Evolutionary conservation across 2,888 invertebrate species (phyloP).

Genomic region (Apodemia mormo): DNA sequence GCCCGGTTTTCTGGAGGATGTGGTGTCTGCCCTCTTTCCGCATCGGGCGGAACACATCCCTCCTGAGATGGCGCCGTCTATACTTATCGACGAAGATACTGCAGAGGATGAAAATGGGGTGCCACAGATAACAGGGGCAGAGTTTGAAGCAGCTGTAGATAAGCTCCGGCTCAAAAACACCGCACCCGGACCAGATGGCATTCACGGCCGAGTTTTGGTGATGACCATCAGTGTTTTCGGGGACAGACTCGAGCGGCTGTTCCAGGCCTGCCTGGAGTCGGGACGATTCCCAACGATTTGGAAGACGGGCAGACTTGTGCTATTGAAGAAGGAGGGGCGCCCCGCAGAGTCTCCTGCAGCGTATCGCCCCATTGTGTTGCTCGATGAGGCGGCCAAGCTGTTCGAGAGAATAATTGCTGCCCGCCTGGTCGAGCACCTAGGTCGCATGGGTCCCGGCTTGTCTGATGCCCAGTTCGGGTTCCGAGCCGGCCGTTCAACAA

Average conservation of each 20-base stretch:
- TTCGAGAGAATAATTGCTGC: background rate
- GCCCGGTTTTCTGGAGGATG: too few relatives aligned
- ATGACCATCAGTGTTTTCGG: background rate
- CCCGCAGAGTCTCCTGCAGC: background rate
- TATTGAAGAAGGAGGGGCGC: background rate
- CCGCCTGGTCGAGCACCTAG: background rate
- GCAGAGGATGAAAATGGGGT: too few relatives aligned
- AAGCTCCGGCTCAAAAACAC: background rate
- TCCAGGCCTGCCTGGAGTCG: too few relatives aligned
- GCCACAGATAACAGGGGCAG: background rate
- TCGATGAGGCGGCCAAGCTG: background rate
- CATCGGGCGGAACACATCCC: too few relatives aligned
- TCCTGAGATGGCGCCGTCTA: too few relatives aligned
- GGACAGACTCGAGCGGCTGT: too few relatives aligned
- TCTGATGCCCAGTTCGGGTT: too few relatives aligned
- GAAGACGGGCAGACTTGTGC: background rate
- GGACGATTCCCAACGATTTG: background rate
- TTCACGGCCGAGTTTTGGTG: conserved; percentile 5
- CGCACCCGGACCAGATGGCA: conserved; percentile 26
- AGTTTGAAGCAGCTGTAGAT: background rate
- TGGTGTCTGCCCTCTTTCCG: too few relatives aligned
- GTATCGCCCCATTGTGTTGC: background rate
- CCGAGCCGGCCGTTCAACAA: too few relatives aligned
- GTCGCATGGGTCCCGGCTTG: too few relatives aligned
- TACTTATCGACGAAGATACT: too few relatives aligned